These are phyloP conservation scores for Euwallacea similis DNA, from an alignment of 1,140 invertebrate genomes.

Conservation along the genomic window DNA sequence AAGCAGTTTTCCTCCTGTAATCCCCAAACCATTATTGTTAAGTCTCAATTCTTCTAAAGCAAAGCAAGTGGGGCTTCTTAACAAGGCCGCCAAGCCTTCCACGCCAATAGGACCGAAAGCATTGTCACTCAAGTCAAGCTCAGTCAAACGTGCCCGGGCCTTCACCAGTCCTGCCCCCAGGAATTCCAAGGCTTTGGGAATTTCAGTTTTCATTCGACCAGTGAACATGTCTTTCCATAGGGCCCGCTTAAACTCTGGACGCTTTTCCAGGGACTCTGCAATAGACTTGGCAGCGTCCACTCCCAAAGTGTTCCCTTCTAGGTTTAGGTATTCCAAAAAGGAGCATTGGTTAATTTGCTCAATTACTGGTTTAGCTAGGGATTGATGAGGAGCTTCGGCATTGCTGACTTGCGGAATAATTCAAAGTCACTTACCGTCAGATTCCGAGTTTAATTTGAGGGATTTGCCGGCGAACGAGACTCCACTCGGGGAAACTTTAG, in stretches of 20 bases:
- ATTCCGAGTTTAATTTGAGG: conserved; percentile 66
- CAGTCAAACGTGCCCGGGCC: conserved; percentile 76
- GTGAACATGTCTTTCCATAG: conserved; percentile 98
- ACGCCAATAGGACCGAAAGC: conserved; percentile 97
- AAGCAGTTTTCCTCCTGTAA: conserved; percentile 84
- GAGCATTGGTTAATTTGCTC: conserved; percentile 66
- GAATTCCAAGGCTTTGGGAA: conserved; percentile 83
- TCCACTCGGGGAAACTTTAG: conserved; percentile 51
- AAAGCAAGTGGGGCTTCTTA: conserved; percentile 83
- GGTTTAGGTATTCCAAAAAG: conserved; percentile 70
- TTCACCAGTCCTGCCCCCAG: conserved; percentile 80
- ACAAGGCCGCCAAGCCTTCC: conserved; percentile 80
- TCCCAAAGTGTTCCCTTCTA: conserved; percentile 94
- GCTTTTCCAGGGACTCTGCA: conserved; percentile 74
- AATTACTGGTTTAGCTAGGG: conserved; percentile 61
- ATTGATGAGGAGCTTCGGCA: not conserved
- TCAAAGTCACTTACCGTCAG: conserved; percentile 61
- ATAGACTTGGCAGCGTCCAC: conserved; percentile 85
- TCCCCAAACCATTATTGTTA: conserved; percentile 96
- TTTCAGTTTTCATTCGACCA: conserved; percentile 90
- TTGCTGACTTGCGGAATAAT: not conserved
- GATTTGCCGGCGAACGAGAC: conserved; percentile 68
- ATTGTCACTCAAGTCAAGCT: conserved; percentile 96
- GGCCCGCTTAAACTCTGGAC: conserved; percentile 77
- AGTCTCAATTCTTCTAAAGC: conserved; percentile 79